A percentile compares a stretch with the other conserved stretches of the same genome.
phyloP scores from a whole-genome alignment of 2,113 vertebrate species.

The Lates calcarifer region DNA sequence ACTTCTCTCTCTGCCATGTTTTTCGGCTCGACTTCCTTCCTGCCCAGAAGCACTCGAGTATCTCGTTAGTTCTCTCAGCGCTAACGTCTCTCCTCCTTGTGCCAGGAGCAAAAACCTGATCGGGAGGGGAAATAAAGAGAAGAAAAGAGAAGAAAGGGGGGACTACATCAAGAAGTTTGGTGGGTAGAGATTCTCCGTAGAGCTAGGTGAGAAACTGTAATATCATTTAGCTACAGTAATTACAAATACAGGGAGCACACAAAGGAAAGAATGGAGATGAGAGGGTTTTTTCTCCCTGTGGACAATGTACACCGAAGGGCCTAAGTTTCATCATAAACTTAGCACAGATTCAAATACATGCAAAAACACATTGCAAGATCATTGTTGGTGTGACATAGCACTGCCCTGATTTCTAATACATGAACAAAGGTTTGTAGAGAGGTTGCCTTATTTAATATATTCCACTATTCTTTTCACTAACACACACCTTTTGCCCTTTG shows the following conservation, averaged over 20 bases:
- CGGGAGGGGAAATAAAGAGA: constrained; percentile 40
- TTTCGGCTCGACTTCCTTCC: constrained; percentile 85
- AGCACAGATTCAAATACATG: constrained; percentile 23
- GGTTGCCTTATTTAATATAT: constrained; percentile 20
- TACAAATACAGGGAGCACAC: constrained; percentile 60
- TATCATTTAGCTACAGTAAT: constrained; percentile 73
- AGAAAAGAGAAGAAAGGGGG: constrained; percentile 48
- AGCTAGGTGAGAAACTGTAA: constrained; percentile 65
- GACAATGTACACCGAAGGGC: constrained; percentile 67
- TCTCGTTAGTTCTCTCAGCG: constrained; percentile 83
- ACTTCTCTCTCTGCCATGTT: constrained; percentile 79
- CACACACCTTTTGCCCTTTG: background rate
- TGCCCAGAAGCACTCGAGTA: constrained; percentile 83
- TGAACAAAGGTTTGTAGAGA: constrained; percentile 28
- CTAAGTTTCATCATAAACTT: constrained; percentile 71
- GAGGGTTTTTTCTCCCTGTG: constrained; percentile 70
- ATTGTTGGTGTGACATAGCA: constrained; percentile 17
- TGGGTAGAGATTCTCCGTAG: constrained; percentile 57
- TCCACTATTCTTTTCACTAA: constrained; percentile 1
- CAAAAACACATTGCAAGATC: constrained; percentile 43
- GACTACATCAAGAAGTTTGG: constrained; percentile 68
- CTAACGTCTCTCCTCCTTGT: constrained; percentile 75
- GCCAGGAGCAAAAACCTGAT: constrained; percentile 82
- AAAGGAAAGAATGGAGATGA: constrained; percentile 63
- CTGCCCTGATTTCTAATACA: constrained; percentile 34